Conservation (phyloP, 2,113 vertebrate genomes). For the Tragelaphus imberbis region DNA sequence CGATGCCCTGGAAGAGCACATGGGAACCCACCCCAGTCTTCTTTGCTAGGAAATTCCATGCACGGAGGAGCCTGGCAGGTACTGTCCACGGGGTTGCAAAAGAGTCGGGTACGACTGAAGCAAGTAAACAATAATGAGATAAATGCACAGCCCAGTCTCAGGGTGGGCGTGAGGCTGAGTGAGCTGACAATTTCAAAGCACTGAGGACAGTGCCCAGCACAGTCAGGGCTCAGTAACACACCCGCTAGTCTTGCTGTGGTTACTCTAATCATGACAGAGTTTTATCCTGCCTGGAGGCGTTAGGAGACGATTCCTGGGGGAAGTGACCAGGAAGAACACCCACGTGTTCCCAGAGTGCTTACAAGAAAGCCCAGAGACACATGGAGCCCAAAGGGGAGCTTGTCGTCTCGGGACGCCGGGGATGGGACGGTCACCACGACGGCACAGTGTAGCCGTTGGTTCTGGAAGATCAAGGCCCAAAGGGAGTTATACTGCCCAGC, state of each 20-base stretch:
- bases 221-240: neutral
- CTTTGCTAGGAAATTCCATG: neutral
- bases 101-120: neutral
- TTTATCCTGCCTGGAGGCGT: neutral
- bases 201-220: neutral
- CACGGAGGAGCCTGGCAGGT: fast-evolving
- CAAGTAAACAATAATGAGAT: neutral
- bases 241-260: neutral
- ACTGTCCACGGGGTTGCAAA: neutral
- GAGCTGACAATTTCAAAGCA: neutral
- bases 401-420: neutral
- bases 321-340: neutral
- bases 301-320: neutral
- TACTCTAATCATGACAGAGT: fast-evolving
- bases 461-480: neutral
- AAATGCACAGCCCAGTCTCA: neutral
- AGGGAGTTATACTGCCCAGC: neutral
- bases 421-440: neutral
- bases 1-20: neutral
- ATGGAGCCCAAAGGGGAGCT: neutral
- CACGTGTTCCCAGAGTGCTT: neutral
- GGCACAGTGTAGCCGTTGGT: neutral
- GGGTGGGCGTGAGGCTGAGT: neutral
- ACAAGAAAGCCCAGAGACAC: neutral
- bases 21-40: neutral